Evolutionary conservation across 2,888 invertebrate genomes (phyloP).

Genomic region (Dorcus hopei): DNA sequence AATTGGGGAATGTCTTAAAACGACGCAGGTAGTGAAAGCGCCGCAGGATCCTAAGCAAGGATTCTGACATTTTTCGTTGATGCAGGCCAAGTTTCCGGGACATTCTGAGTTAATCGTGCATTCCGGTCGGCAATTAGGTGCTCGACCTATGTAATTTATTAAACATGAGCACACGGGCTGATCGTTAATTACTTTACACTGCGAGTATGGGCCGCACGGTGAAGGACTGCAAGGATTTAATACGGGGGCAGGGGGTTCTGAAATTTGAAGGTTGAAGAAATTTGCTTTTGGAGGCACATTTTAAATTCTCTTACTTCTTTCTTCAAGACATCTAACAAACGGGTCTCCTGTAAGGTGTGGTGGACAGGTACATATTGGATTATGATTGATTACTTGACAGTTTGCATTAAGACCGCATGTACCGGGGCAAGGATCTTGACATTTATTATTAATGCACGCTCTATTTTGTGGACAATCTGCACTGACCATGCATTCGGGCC

Average conservation of each 20-base stretch:
- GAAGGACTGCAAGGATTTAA: conserved; percentile 76
- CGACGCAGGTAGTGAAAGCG: conserved; percentile 70
- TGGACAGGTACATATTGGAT: conserved; percentile 80
- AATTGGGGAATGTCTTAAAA: conserved; percentile 78
- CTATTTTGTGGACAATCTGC: conserved; percentile 78
- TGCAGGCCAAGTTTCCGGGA: conserved; percentile 77
- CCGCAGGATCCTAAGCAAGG: conserved; percentile 87
- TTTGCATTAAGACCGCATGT: conserved; percentile 80
- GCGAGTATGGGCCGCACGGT: conserved; percentile 81
- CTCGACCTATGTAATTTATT: conserved; percentile 74
- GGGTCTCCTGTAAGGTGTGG: conserved; percentile 77
- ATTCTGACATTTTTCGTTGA: conserved; percentile 75
- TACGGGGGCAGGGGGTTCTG: conserved; percentile 49
- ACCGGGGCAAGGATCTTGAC: conserved; percentile 77
- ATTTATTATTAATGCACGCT: conserved; percentile 77
- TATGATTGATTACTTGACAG: conserved; percentile 81
- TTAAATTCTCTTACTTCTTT: conserved; percentile 60
- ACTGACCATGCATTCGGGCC: conserved; percentile 80
- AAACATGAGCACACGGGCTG: conserved; percentile 79
- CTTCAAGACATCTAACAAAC: conserved; percentile 66
- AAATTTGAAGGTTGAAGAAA: conserved; percentile 34
- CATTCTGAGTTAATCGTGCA: conserved; percentile 84
- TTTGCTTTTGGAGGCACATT: conserved; percentile 1
- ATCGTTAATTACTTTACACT: conserved; percentile 73
- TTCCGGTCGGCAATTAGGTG: conserved; percentile 84